phyloP scores from a whole-genome alignment of 2,113 vertebrate genomes.

The Austrofundulus limnaeus region DNA sequence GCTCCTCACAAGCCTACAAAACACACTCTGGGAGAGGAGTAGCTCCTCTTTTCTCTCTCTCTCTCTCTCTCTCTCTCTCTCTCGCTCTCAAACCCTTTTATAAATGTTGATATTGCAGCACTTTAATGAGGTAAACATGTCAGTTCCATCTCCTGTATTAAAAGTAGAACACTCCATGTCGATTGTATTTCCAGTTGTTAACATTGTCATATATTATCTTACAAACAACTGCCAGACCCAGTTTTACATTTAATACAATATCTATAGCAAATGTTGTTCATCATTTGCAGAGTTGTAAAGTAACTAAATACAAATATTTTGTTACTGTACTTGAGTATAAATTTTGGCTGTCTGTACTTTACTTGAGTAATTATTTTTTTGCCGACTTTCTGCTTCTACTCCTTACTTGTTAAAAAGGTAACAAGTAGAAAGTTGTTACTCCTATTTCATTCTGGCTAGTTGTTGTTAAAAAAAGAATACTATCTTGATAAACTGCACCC shows the following conservation, averaged over 20 bases:
- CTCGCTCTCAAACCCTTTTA: not conserved
- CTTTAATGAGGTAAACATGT: constrained; percentile 24
- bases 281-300: too few species aligned
- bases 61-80: too few species aligned
- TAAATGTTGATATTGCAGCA: constrained; percentile 6
- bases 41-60: not conserved
- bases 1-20: constrained; percentile 8
- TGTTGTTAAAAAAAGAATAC: too few species aligned
- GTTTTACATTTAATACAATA: constrained; percentile 28
- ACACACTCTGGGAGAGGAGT: constrained; percentile 14
- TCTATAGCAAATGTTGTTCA: constrained; percentile 21
- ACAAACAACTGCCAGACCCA: constrained; percentile 1
- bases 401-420: too few species aligned
- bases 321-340: too few species aligned
- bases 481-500: too few species aligned
- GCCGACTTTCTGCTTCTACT: too few species aligned
- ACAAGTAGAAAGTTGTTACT: too few species aligned
- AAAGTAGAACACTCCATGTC: not conserved
- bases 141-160: constrained; percentile 8
- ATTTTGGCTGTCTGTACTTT: too few species aligned
- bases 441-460: too few species aligned
- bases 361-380: too few species aligned
- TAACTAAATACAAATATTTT: too few species aligned
- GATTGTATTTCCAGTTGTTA: constrained; percentile 28
- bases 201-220: constrained; percentile 23